Conservation (phyloP, 1,140 invertebrate species). For the Oppia nitens region DNA sequence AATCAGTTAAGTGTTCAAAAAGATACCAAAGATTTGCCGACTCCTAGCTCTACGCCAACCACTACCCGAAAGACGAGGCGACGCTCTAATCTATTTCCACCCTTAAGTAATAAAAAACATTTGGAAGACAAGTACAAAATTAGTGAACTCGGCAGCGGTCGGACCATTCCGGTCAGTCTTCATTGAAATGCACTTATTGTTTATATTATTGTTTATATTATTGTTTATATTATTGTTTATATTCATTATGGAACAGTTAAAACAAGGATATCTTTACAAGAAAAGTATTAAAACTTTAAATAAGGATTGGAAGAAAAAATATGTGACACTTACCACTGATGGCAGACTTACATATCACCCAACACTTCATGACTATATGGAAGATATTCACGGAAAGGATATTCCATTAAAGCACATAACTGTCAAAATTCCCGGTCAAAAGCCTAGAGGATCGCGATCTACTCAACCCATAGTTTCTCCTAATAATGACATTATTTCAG, state of each 20-base stretch:
- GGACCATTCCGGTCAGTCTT: slow-evolving; percentile 90
- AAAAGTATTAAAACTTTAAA: slow-evolving; percentile 73
- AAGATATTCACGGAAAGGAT: slow-evolving; percentile 89
- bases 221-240: slow-evolving; percentile 1
- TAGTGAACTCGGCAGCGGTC: slow-evolving; percentile 71
- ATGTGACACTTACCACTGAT: slow-evolving; percentile 86
- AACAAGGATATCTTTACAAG: slow-evolving; percentile 76
- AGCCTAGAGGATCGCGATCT: slow-evolving; percentile 70
- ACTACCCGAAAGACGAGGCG: slow-evolving; percentile 70
- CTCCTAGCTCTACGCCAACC: slow-evolving; percentile 68
- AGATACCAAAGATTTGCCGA: slow-evolving; percentile 49
- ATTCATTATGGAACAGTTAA: slow-evolving; percentile 11
- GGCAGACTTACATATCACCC: slow-evolving; percentile 87
- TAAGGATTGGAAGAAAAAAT: slow-evolving; percentile 99
- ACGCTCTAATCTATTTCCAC: slow-evolving; percentile 80
- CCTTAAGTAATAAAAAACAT: slow-evolving; percentile 13
- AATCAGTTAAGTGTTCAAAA: slow-evolving; percentile 14
- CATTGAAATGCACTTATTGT: slow-evolving; percentile 19
- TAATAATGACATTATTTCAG: slow-evolving; percentile 16
- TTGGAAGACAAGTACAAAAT: slow-evolving; percentile 39
- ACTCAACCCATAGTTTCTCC: slow-evolving; percentile 22
- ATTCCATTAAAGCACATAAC: slow-evolving; percentile 89
- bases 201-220: slow-evolving; percentile 5
- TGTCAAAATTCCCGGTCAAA: slow-evolving; percentile 89
- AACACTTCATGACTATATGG: slow-evolving; percentile 94